A percentile compares a stretch with the other conserved stretches of the same genome.
Conservation (phyloP, 2,888 invertebrate genomes). For the Himalopsyche anomala region DNA sequence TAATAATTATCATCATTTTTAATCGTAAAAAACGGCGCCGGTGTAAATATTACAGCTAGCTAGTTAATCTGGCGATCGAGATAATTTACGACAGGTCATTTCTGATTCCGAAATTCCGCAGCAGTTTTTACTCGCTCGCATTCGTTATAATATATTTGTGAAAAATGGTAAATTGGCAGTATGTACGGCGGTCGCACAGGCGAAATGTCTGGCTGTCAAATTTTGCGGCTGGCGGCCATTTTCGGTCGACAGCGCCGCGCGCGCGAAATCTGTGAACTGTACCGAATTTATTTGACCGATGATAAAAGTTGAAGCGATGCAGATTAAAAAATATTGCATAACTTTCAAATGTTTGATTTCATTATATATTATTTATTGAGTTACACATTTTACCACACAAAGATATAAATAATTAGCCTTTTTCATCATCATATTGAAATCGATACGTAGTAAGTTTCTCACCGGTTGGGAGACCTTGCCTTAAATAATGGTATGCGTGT, state of each 20-base stretch:
- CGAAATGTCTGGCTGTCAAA: constrained; percentile 14
- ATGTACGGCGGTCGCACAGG: background rate
- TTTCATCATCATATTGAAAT: no score
- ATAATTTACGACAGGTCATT: no score
- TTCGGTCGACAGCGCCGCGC: background rate
- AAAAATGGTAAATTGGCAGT: constrained; percentile 1
- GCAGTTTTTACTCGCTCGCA: background rate
- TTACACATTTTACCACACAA: no score
- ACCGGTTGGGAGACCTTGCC: no score
- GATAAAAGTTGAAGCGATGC: background rate
- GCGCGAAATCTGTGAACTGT: background rate
- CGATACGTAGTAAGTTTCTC: no score
- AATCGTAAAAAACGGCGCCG: no score
- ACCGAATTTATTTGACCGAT: background rate
- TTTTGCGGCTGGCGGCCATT: background rate
- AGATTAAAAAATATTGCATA: background rate
- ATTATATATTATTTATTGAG: no score
- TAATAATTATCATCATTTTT: no score
- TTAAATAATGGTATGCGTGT: no score
- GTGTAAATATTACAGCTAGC: no score
- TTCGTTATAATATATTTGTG: background rate
- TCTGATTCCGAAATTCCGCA: background rate
- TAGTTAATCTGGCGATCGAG: no score
- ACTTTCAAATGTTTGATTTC: background rate
- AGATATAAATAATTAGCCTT: no score